Conservation (phyloP, 2,888 invertebrate species). For the Colletes collaris region DNA sequence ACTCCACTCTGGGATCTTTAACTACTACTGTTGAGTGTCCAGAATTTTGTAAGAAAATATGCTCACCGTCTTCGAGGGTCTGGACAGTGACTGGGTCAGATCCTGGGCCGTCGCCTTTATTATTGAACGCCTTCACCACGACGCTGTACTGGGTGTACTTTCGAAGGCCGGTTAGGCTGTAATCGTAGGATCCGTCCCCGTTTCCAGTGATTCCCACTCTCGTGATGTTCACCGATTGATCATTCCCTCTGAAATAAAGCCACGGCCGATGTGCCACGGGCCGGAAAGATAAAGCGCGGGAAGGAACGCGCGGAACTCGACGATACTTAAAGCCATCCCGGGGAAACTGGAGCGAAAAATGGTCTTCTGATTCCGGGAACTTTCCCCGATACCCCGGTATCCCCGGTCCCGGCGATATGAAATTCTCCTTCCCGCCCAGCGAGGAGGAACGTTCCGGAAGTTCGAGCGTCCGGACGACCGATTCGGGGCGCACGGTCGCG, state of each 20-base stretch:
- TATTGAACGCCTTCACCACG: constrained; percentile 94
- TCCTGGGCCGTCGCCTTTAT: constrained; percentile 93
- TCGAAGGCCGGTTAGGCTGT: constrained; percentile 88
- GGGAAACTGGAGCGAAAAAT: constrained; percentile 56
- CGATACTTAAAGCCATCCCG: constrained; percentile 43
- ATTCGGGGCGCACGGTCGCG: constrained; percentile 1
- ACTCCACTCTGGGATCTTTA: background rate
- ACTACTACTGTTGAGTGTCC: background rate
- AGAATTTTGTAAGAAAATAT: background rate
- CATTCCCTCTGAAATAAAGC: constrained; percentile 73
- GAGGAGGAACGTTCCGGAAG: background rate
- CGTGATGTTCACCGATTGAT: constrained; percentile 77
- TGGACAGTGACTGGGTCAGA: constrained; percentile 91
- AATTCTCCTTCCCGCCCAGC: constrained; percentile 6
- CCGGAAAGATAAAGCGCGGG: constrained; percentile 60
- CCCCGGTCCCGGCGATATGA: constrained; percentile 3
- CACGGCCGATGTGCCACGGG: constrained; percentile 40
- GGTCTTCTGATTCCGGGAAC: constrained; percentile 37
- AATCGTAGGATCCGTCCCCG: constrained; percentile 83
- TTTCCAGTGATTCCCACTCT: constrained; percentile 82
- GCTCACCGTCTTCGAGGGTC: constrained; percentile 92
- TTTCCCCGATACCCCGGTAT: constrained; percentile 15
- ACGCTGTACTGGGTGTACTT: constrained; percentile 92
- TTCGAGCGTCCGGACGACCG: constrained; percentile 2
- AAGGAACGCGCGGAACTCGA: constrained; percentile 31